Evolutionary conservation across 2,113 vertebrate genomes (phyloP).

Genomic region (Tragelaphus scriptus): DNA sequence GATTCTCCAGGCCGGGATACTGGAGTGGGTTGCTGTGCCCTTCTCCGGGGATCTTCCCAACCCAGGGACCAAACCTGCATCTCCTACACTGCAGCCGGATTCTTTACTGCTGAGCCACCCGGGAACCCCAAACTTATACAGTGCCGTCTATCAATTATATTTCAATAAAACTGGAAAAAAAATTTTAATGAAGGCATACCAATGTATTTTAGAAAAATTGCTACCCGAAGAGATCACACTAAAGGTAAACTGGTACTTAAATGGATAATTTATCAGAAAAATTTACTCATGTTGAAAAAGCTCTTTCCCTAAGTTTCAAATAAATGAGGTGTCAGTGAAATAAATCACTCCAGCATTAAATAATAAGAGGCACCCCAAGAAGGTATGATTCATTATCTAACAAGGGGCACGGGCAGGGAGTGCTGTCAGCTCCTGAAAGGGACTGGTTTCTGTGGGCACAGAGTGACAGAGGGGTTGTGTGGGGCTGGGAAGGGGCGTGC

Average conservation of each 20-base stretch:
- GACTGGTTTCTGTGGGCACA: background rate
- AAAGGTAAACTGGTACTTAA: background rate
- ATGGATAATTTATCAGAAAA: background rate
- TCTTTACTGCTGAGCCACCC: background rate
- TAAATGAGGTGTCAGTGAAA: slow-evolving; percentile 31
- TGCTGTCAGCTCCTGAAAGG: background rate
- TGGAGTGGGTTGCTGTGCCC: background rate
- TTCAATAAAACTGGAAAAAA: background rate
- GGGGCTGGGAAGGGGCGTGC: background rate
- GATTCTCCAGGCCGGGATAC: background rate
- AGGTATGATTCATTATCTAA: background rate
- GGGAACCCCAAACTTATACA: background rate
- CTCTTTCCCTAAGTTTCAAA: background rate
- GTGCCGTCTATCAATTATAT: background rate
- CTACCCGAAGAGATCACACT: background rate
- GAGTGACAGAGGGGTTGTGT: fast-evolving
- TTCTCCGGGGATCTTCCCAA: background rate
- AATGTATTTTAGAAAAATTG: background rate
- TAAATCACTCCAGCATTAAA: slow-evolving; percentile 3
- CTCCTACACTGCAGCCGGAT: background rate
- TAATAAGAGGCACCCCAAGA: background rate
- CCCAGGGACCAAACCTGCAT: background rate
- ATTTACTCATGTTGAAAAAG: background rate
- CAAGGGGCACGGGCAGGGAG: background rate
- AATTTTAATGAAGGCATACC: background rate